Evolutionary conservation across 2,113 vertebrate species (phyloP).

Genomic region (Entosphenus tridentatus): DNA sequence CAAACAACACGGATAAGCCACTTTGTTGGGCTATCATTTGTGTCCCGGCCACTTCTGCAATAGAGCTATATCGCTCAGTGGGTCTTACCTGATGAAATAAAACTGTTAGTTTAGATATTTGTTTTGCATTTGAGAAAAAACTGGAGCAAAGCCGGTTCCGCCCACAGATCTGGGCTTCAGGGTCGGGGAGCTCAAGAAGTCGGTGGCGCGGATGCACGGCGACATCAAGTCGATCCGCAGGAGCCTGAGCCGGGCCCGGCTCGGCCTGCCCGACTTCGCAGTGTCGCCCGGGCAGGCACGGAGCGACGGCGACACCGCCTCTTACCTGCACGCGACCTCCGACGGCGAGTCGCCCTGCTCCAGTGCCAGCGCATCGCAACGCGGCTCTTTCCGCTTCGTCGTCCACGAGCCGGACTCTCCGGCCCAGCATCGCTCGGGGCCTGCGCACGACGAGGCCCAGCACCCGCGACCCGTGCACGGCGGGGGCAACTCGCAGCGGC

Average conservation of each 20-base stretch:
- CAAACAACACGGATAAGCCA: background rate
- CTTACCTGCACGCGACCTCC: background rate
- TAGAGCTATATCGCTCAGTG: background rate
- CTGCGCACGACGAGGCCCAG: too few species aligned
- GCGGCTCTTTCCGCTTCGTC: slow-evolving; percentile 3
- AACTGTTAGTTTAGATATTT: background rate
- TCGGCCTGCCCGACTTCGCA: background rate
- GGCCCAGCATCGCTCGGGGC: too few species aligned
- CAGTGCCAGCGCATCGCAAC: background rate
- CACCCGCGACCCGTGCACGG: too few species aligned
- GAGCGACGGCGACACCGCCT: background rate
- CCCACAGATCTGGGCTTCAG: background rate
- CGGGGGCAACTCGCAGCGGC: too few species aligned
- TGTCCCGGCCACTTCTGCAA: background rate
- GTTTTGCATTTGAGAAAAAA: background rate
- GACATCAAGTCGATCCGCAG: background rate
- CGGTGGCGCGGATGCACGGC: background rate
- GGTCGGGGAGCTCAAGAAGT: background rate
- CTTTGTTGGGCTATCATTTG: background rate
- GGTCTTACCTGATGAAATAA: background rate
- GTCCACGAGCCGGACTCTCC: background rate
- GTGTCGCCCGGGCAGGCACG: background rate
- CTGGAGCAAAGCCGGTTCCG: background rate
- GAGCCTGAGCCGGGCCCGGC: background rate
- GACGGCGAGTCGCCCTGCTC: background rate